Conservation (phyloP, 2,113 vertebrate species). For the Xenopus laevis region DNA sequence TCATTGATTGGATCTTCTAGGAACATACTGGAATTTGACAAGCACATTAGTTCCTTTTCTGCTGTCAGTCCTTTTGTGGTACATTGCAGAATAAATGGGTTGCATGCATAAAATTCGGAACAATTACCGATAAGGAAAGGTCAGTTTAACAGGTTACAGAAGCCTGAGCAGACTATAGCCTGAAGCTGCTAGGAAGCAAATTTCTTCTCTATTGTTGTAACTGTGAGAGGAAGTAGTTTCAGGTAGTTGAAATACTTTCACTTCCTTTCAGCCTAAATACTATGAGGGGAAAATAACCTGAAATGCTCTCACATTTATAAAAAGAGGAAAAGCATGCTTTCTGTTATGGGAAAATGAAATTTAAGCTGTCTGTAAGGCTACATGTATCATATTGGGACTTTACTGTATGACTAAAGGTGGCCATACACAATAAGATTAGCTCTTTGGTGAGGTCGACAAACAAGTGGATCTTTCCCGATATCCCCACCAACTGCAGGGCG, state of each 20-base stretch:
- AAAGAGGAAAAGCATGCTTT: conserved; percentile 60
- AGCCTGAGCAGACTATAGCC: conserved; percentile 65
- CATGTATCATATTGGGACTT: too few relatives aligned
- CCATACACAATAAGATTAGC: too few relatives aligned
- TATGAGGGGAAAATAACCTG: conserved; percentile 63
- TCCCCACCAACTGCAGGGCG: too few relatives aligned
- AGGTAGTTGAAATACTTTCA: conserved; percentile 73
- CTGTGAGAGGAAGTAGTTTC: conserved; percentile 74
- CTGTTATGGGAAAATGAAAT: conserved; percentile 58
- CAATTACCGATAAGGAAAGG: conserved; percentile 72
- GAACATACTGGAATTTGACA: conserved; percentile 55
- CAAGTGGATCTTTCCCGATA: too few relatives aligned
- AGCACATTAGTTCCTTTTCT: conserved; percentile 53
- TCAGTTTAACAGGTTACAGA: conserved; percentile 73
- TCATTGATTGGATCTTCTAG: conserved; percentile 47
- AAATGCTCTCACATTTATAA: conserved; percentile 69
- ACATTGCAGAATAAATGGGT: conserved; percentile 59
- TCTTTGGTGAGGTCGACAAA: too few relatives aligned
- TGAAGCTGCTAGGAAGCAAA: conserved; percentile 67
- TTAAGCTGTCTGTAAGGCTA: conserved; percentile 52
- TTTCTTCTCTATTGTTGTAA: conserved; percentile 71
- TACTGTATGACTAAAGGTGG: too few relatives aligned
- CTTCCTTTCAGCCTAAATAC: conserved; percentile 74
- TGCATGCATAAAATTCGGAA: conserved; percentile 74
- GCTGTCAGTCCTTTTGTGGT: conserved; percentile 57